Conservation (phyloP, 2,888 invertebrate genomes). For the Campopleginae sp. region DNA sequence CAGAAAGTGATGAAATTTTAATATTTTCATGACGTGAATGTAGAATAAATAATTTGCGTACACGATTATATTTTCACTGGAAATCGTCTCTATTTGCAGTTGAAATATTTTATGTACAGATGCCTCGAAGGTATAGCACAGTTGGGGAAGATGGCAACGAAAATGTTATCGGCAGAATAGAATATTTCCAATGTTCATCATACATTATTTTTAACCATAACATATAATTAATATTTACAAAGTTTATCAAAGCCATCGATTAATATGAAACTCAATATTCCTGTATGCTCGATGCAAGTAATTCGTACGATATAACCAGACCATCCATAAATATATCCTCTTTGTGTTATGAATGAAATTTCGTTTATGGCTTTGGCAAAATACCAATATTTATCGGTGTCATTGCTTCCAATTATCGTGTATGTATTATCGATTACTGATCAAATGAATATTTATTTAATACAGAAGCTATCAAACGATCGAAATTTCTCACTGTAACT, state of each 20-base stretch:
- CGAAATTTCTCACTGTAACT: background rate
- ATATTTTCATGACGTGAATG: background rate
- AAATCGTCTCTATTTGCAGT: background rate
- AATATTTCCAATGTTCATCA: background rate
- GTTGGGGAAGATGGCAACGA: background rate
- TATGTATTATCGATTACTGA: constrained; percentile 10
- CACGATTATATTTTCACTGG: background rate
- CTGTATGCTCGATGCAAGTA: constrained; percentile 8
- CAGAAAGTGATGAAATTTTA: background rate
- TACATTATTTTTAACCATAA: background rate
- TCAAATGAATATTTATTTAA: constrained; percentile 21
- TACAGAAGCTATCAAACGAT: constrained; percentile 1
- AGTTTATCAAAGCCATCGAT: constrained; percentile 1
- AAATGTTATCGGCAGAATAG: background rate
- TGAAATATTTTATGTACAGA: background rate
- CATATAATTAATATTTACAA: background rate
- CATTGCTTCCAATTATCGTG: constrained; percentile 34
- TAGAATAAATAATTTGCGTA: background rate
- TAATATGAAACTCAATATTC: constrained; percentile 35
- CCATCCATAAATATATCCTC: constrained; percentile 16
- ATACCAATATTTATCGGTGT: constrained; percentile 39
- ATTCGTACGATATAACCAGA: constrained; percentile 24
- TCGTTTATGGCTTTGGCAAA: constrained; percentile 26
- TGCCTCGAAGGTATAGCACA: constrained; percentile 8
- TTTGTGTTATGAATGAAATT: constrained; percentile 33